Evolutionary conservation across 1,140 invertebrate genomes (phyloP).

Genomic region (Choristoneura fumiferana): DNA sequence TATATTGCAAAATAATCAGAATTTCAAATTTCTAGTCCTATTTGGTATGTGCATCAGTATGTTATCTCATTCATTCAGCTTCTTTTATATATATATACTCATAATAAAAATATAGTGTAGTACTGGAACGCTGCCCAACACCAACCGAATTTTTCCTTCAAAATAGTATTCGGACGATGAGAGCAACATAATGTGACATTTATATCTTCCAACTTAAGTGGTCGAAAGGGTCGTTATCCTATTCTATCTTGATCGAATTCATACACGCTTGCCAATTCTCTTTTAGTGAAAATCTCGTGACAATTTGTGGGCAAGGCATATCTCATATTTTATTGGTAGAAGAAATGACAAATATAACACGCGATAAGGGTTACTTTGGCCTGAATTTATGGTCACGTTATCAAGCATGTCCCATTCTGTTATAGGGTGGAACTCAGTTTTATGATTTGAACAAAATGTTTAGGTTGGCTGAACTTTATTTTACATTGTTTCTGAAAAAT

Average conservation of each 20-base stretch:
- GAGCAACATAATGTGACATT: conserved; percentile 1
- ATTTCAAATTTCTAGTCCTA: too few species aligned
- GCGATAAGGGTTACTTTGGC: conserved; percentile 7
- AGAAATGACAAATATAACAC: conserved; percentile 17
- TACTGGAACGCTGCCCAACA: neutral
- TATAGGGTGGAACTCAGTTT: neutral
- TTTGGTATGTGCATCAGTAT: too few species aligned
- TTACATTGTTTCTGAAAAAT: too few species aligned
- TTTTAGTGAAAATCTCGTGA: conserved; percentile 17
- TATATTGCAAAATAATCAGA: too few species aligned
- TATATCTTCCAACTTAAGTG: conserved; percentile 5
- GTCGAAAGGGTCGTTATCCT: conserved; percentile 5
- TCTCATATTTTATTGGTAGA: conserved; percentile 16
- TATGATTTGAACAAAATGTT: neutral
- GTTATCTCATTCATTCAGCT: too few species aligned
- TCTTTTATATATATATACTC: too few species aligned
- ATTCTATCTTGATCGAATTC: conserved; percentile 12
- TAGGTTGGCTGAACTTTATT: too few species aligned
- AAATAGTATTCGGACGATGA: neutral
- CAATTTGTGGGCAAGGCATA: conserved; percentile 15
- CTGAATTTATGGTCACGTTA: neutral
- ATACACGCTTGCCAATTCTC: conserved; percentile 14
- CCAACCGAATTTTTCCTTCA: neutral
- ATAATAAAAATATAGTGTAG: too few species aligned
- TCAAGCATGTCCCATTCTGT: conserved; percentile 10